A percentile compares a stretch with the other conserved stretches of the same genome.
Evolutionary conservation across 2,797 vertebrate species (phyloP).

Genomic region (Hoplostethus atlanticus): DNA sequence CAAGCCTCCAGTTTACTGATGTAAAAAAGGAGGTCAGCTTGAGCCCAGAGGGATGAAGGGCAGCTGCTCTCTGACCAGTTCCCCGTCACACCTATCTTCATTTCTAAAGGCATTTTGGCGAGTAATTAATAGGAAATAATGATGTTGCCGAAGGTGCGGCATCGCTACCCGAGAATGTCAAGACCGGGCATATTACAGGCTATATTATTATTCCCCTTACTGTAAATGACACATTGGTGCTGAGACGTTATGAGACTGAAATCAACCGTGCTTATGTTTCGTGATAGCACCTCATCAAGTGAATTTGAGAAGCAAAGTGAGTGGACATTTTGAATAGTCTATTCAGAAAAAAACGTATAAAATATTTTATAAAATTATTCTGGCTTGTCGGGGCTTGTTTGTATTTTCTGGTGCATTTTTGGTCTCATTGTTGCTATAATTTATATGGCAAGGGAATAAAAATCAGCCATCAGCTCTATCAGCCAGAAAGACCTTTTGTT

Average conservation of each 20-base stretch:
- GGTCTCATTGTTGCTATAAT: too few relatives aligned
- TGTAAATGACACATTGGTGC: slow-evolving; percentile 71
- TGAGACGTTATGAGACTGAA: slow-evolving; percentile 44
- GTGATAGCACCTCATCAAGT: slow-evolving; percentile 14
- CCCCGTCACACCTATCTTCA: slow-evolving; percentile 80
- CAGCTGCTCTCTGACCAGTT: slow-evolving; percentile 85
- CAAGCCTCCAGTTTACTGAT: slow-evolving; percentile 81
- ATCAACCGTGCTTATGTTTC: slow-evolving; percentile 49
- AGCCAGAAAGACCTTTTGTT: neutral
- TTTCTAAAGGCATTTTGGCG: slow-evolving; percentile 72
- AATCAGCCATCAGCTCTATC: neutral
- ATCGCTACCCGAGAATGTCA: slow-evolving; percentile 64
- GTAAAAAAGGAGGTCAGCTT: slow-evolving; percentile 84
- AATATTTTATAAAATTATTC: neutral
- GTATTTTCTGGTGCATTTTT: neutral
- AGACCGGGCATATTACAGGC: slow-evolving; percentile 56
- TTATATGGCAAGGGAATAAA: neutral
- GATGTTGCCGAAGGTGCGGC: slow-evolving; percentile 77
- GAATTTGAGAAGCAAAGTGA: neutral
- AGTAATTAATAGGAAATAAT: slow-evolving; percentile 82
- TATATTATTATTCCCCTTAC: slow-evolving; percentile 67
- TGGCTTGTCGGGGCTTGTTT: neutral
- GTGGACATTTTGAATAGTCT: neutral
- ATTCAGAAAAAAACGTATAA: neutral
- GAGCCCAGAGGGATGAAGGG: slow-evolving; percentile 80